A percentile compares a stretch with the other conserved stretches of the same genome.
Evolutionary conservation across 2,888 invertebrate genomes (phyloP).

Genomic region (Seira sanloemensis): DNA sequence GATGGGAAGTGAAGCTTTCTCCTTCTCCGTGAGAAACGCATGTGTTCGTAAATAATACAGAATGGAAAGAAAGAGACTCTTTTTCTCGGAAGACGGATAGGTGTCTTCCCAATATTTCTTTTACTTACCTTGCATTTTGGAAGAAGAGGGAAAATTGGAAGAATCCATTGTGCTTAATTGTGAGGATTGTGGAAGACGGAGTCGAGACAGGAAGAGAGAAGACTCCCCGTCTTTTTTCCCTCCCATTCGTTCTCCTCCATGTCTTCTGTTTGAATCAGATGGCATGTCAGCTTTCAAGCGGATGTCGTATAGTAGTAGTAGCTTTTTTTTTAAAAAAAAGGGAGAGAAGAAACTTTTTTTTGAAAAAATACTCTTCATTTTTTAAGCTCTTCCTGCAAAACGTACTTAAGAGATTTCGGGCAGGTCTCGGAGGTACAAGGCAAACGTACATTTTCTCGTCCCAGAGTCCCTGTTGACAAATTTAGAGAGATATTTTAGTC

Average conservation of each 20-base stretch:
- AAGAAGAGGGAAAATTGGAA: conserved; percentile 75
- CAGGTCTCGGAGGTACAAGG: not conserved
- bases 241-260: not conserved
- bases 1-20: not conserved
- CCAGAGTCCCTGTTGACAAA: conserved; percentile 61
- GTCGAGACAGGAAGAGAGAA: too few species aligned
- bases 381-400: not conserved
- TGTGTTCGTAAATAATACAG: not conserved
- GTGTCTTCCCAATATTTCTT: not conserved
- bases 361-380: not conserved
- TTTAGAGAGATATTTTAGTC: conserved; percentile 64
- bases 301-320: too few species aligned
- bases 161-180: conserved; percentile 76
- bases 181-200: conserved; percentile 73
- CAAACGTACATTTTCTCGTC: not conserved
- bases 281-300: not conserved
- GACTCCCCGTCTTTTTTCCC: not conserved
- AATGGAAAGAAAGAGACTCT: conserved; percentile 63
- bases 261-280: not conserved
- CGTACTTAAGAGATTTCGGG: not conserved
- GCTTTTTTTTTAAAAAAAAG: not conserved
- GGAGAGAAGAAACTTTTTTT: not conserved
- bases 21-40: not conserved
- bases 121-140: conserved; percentile 36
- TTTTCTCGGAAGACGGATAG: conserved; percentile 76